Evolutionary conservation across 2,888 invertebrate species (phyloP), one percentile per base, ranked within the genome.

Genomic region (Apodemia zela): DNA sequence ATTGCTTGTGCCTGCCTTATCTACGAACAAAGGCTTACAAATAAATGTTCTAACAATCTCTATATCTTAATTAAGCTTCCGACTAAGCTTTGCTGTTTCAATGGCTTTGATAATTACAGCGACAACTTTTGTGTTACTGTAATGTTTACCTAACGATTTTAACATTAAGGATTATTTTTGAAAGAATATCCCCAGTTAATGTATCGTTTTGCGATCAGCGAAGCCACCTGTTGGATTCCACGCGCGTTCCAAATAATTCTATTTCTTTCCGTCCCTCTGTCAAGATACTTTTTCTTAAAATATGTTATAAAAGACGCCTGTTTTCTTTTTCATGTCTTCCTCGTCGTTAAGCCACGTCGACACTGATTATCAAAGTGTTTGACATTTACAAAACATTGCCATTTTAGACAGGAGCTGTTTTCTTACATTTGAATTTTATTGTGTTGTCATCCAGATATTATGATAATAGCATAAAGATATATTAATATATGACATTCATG

Each of bases 211-310:
- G 51, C 21, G 18, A 17, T 13, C 18, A 11, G 51, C 3, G 49
- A 7, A 17, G 51, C 51, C 51, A 54, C 51, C 51, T 54, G 51
- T 54, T 54, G 13, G 25, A 54, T 54, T 54, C 51, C 54, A 13
- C 21, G 54, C 25, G 54, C 25, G 54, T 25, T 25, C 15, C 54
- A 21, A 54, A 54, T 54, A 54, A 54, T 25, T 54, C 15, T 21
- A 21, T 54, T 51, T 25, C 54, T 54, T 25, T 21, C 13, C 6
- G 0, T 54, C 21, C 0, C 54, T 54, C 13, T 54, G 25, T 25
- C 21, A 7, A 54, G 54, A 5, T 15, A 13, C 54, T 54, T 54
- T 54, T 54, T 15, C 54, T 54, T 25, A 54, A 25, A 15, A 54
- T 11, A 45, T 45, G 13, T 21, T 25, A 25, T 25, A 25, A 54